These are phyloP conservation scores for Ostrea edulis DNA, from an alignment of 1,140 invertebrate genomes.

Conservation along the genomic window DNA sequence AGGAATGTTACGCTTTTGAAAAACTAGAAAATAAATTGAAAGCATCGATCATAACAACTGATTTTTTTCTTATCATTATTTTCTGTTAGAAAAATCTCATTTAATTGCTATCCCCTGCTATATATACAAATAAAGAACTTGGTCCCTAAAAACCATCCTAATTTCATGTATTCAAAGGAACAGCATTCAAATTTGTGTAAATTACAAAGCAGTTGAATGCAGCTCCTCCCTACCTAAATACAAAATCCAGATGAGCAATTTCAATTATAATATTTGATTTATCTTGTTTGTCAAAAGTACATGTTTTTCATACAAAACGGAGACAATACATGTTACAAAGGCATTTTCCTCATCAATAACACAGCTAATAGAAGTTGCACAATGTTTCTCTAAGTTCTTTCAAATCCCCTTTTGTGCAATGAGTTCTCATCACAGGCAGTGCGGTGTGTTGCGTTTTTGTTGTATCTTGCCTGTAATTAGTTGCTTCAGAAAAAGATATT, in stretches of 20 bases:
- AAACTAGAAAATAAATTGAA: conserved; percentile 32
- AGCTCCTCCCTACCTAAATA: conserved; percentile 27
- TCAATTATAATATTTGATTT: conserved; percentile 32
- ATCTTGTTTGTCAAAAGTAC: conserved; percentile 32
- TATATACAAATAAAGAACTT: not conserved
- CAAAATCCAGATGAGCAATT: conserved; percentile 23
- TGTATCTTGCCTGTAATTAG: conserved; percentile 41
- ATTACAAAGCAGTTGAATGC: conserved; percentile 26
- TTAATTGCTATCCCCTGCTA: not conserved
- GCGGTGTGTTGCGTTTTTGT: conserved; percentile 34
- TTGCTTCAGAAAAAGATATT: conserved; percentile 39
- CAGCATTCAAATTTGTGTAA: conserved; percentile 1
- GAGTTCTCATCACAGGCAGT: conserved; percentile 30
- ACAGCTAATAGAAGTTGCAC: not conserved
- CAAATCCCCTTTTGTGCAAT: not conserved
- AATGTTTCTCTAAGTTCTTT: conserved; percentile 9
- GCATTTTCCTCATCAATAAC: conserved; percentile 29
- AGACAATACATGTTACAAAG: conserved; percentile 25
- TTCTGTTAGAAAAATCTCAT: not conserved
- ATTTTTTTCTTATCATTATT: not conserved
- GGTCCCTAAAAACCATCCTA: not conserved
- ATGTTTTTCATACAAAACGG: conserved; percentile 2
- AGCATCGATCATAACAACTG: not conserved
- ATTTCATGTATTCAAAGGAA: not conserved
- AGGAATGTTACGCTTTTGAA: not conserved